These are phyloP conservation scores for Chloropsis hardwickii DNA, from an alignment of 2,113 vertebrate species.

Conservation along the genomic window DNA sequence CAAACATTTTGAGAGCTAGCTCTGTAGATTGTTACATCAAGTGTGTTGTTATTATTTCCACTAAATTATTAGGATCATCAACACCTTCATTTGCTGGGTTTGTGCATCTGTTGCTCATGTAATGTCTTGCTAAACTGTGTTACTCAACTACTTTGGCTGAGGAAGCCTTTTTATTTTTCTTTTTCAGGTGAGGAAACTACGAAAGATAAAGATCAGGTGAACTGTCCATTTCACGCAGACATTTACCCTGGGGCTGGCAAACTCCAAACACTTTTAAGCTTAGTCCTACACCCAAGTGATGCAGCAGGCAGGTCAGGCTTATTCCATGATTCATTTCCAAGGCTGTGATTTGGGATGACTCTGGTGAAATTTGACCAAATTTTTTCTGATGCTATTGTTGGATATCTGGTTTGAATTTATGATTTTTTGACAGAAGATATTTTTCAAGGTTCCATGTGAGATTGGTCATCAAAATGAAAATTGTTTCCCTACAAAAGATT, in stretches of 20 bases:
- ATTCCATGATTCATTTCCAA: not conserved
- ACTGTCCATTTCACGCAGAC: not conserved
- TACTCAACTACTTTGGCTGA: not conserved
- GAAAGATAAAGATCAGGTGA: not conserved
- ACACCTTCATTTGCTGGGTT: not conserved
- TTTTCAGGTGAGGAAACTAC: not conserved
- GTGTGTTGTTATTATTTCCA: not conserved
- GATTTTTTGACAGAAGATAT: not conserved
- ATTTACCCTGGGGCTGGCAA: not conserved
- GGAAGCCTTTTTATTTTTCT: not conserved
- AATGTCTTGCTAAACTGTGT: not conserved
- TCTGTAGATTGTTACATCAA: not conserved
- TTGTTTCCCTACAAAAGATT: not conserved
- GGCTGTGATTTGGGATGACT: not conserved
- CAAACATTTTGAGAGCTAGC: not conserved
- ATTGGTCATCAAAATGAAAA: not conserved
- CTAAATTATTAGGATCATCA: not conserved
- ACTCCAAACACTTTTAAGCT: not conserved
- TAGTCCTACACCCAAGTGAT: not conserved
- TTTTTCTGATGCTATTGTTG: not conserved
- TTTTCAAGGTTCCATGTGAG: not conserved
- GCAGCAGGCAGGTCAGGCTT: not conserved
- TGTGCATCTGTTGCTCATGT: not conserved
- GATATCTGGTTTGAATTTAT: not conserved
- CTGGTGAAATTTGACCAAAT: not conserved